Evolutionary conservation across 2,797 vertebrate species (phyloP).

Genomic region (Columba guinea): DNA sequence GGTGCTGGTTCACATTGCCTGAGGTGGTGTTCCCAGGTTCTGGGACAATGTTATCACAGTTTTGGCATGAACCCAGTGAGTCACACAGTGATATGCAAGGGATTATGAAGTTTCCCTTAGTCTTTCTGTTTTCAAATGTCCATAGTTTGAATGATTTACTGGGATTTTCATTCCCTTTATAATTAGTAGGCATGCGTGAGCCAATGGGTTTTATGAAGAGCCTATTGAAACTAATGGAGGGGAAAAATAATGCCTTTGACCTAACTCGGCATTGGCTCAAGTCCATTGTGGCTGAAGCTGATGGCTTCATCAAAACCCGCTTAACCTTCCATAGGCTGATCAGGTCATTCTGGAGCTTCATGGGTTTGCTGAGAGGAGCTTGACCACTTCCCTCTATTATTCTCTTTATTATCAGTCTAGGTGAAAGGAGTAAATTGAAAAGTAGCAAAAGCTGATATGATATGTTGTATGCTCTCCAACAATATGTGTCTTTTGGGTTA

Average conservation of each 20-base stretch:
- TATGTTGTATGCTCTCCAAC: background rate
- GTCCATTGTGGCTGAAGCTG: background rate
- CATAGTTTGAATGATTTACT: conserved; percentile 6
- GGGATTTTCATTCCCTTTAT: conserved; percentile 7
- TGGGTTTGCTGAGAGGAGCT: background rate
- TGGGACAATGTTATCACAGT: background rate
- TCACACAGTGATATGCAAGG: background rate
- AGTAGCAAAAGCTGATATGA: background rate
- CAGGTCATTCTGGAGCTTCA: background rate
- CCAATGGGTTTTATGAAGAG: conserved; percentile 5
- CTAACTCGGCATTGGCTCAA: conserved; percentile 51
- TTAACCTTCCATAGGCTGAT: conserved; percentile 41
- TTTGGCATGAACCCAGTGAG: background rate
- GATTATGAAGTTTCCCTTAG: background rate
- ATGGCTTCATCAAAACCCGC: conserved; percentile 58
- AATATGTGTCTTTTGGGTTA: background rate
- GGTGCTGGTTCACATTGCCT: background rate
- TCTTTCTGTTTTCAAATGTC: conserved; percentile 8
- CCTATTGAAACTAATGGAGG: conserved; percentile 39
- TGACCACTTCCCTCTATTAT: background rate
- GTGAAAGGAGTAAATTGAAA: background rate
- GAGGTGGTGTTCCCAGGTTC: background rate
- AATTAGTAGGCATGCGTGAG: background rate
- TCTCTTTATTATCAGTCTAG: background rate
- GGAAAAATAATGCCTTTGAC: conserved; percentile 7